Percentiles rank a stretch among this genome's conserved stretches.
Evolutionary conservation across 2,113 vertebrate species (phyloP).

Genomic region (Typhlomys cinereus): DNA sequence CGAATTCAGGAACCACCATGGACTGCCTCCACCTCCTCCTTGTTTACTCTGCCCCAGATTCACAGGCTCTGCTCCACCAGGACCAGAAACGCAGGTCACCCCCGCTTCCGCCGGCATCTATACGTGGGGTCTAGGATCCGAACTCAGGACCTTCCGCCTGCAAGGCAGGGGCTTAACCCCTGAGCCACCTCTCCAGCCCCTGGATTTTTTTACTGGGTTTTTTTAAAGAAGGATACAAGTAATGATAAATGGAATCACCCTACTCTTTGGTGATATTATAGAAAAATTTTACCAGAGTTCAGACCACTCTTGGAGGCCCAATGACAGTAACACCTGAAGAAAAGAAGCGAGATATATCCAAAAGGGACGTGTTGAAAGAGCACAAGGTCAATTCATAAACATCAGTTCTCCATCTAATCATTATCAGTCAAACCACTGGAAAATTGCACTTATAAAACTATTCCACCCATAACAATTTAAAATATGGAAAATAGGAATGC

Average conservation of each 20-base stretch:
- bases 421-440: not conserved
- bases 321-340: not conserved
- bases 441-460: slow-evolving; percentile 15
- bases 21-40: too few species aligned
- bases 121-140: too few species aligned
- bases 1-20: too few species aligned
- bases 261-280: not conserved
- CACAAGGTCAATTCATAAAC: not conserved
- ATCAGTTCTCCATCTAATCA: not conserved
- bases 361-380: not conserved
- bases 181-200: too few species aligned
- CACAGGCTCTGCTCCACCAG: too few species aligned
- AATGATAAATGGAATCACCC: not conserved
- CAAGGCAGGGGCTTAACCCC: too few species aligned
- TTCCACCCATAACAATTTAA: not conserved
- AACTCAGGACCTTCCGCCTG: too few species aligned
- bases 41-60: too few species aligned
- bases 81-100: too few species aligned
- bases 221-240: not conserved
- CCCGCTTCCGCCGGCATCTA: too few species aligned
- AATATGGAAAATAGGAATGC: slow-evolving; percentile 3
- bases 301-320: not conserved
- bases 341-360: not conserved
- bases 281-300: slow-evolving; percentile 2
- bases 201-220: not conserved